These are phyloP conservation scores for Acronicta aceris DNA, from an alignment of 2,888 invertebrate genomes.

Conservation along the genomic window DNA sequence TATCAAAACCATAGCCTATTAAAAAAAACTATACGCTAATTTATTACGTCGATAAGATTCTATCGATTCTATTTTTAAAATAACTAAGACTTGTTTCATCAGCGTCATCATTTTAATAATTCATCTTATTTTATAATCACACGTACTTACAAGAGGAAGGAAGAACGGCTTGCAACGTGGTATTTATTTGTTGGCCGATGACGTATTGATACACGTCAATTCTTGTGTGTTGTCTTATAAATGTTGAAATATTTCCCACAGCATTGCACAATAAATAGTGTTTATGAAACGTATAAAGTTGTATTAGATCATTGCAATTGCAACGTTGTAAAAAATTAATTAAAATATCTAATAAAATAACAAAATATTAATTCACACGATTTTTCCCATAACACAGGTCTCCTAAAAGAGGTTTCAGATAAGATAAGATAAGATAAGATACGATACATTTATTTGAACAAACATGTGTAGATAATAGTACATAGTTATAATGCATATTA, in stretches of 20 bases:
- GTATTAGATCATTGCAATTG: neutral
- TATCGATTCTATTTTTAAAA: neutral
- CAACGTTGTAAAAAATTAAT: neutral
- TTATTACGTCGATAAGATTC: neutral
- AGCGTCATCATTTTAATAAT: constrained; percentile 5
- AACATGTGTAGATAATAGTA: no score
- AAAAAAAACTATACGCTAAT: neutral
- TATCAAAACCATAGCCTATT: neutral
- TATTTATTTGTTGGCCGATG: constrained; percentile 25
- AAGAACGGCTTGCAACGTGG: constrained; percentile 21
- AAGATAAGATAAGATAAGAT: no score
- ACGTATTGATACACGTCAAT: constrained; percentile 17
- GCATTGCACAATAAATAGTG: constrained; percentile 6
- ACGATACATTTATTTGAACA: no score
- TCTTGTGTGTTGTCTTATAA: constrained; percentile 8
- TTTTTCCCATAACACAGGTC: no score
- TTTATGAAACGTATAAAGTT: neutral
- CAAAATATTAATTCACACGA: no score
- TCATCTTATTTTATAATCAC: constrained; percentile 14
- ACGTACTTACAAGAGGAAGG: constrained; percentile 14
- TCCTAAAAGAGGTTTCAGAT: no score
- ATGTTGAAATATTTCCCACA: constrained; percentile 20
- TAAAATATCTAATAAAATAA: no score
- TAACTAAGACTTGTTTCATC: neutral
- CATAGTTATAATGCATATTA: no score